phyloP scores from a whole-genome alignment of 35 echinoderm and acorn worm species.

The Eucidaris tribuloides region DNA sequence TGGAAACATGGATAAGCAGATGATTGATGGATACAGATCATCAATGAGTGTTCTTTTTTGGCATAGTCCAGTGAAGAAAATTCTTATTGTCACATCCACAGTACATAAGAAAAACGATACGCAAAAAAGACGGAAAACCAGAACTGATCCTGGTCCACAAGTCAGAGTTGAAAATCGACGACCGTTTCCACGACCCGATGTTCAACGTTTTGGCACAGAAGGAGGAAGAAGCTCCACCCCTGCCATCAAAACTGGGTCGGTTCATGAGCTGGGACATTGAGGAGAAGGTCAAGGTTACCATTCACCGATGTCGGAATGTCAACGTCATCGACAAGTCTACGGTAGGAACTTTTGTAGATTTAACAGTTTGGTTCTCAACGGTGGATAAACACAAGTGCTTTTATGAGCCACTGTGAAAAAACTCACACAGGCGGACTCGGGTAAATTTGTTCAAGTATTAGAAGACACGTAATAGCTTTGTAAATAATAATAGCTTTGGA shows the following conservation, averaged over 20 bases:
- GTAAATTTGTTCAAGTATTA: too few species aligned
- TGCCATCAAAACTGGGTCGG: slow-evolving; percentile 56
- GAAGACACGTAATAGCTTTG: too few species aligned
- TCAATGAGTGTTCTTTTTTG: too few species aligned
- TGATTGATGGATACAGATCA: too few species aligned
- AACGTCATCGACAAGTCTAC: slow-evolving; percentile 59
- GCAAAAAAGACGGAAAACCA: slow-evolving; percentile 57
- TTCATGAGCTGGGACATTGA: slow-evolving; percentile 77
- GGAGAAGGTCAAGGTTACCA: slow-evolving; percentile 61
- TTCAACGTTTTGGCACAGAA: slow-evolving; percentile 51
- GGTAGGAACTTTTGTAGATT: slow-evolving; percentile 24
- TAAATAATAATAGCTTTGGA: too few species aligned
- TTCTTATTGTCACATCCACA: slow-evolving; percentile 23
- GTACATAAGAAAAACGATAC: slow-evolving; percentile 78
- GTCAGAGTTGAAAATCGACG: slow-evolving; percentile 74
- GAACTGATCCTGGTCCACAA: slow-evolving; percentile 74
- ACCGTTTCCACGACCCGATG: slow-evolving; percentile 73
- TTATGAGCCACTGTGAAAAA: too few species aligned
- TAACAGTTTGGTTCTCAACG: neutral
- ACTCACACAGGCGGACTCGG: too few species aligned
- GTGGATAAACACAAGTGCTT: too few species aligned
- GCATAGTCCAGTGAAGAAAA: too few species aligned
- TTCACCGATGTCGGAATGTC: slow-evolving; percentile 62
- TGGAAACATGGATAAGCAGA: too few species aligned
- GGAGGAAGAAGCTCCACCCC: slow-evolving; percentile 59